Evolutionary conservation across 1,140 invertebrate genomes (phyloP).

Genomic region (Pinna nobilis): DNA sequence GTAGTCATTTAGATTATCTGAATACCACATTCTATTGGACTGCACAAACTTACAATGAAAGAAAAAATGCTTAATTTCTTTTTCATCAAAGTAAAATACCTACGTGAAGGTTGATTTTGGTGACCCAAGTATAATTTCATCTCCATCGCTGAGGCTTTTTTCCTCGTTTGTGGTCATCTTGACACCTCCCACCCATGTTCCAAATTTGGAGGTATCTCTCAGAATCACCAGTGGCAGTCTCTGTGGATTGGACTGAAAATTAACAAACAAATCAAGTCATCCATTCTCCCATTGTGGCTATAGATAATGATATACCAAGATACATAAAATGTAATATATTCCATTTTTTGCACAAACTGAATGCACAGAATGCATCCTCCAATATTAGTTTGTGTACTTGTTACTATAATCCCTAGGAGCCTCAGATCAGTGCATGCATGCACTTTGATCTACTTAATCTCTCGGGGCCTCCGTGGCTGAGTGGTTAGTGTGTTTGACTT

Average conservation of each 20-base stretch:
- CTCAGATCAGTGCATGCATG: neutral
- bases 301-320: neutral
- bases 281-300: neutral
- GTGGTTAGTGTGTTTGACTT: too few relatives aligned
- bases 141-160: conserved; percentile 61
- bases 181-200: conserved; percentile 69
- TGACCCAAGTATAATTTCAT: conserved; percentile 73
- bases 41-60: too few relatives aligned
- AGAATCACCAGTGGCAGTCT: conserved; percentile 65
- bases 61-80: neutral
- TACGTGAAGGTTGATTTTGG: conserved; percentile 72
- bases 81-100: conserved; percentile 20
- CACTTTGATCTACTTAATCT: too few relatives aligned
- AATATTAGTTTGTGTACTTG: neutral
- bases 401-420: neutral
- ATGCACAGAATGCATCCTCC: neutral
- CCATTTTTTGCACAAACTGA: too few relatives aligned
- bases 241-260: conserved; percentile 58
- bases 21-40: too few relatives aligned
- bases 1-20: too few relatives aligned
- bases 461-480: too few relatives aligned
- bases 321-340: neutral
- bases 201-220: conserved; percentile 75
- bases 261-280: neutral
- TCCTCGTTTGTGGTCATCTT: conserved; percentile 56